These are phyloP conservation scores for Podarcis siculus DNA, from an alignment of 2,797 vertebrate genomes.

Conservation along the genomic window DNA sequence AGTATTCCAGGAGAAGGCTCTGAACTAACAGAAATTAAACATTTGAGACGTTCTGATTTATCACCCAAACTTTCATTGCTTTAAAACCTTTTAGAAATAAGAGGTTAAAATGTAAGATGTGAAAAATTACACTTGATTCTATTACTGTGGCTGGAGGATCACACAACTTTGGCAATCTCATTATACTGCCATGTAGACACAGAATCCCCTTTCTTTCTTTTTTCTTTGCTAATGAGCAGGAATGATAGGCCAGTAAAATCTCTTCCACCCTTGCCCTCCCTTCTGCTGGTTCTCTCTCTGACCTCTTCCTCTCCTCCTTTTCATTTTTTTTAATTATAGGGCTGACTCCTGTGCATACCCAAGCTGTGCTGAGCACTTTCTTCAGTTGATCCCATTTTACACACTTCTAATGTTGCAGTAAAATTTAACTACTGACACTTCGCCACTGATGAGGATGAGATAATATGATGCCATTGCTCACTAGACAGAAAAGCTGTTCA, in stretches of 20 bases:
- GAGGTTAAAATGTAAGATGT: slow-evolving; percentile 20
- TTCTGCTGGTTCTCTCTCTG: slow-evolving; percentile 5
- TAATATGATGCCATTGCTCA: neutral
- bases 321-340: neutral
- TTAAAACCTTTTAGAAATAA: neutral
- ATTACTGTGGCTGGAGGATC: neutral
- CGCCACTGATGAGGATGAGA: neutral
- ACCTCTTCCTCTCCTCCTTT: slow-evolving; percentile 7
- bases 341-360: neutral
- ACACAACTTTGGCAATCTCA: neutral
- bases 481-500: slow-evolving; percentile 5
- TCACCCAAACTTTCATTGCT: slow-evolving; percentile 34
- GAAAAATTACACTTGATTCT: slow-evolving; percentile 14
- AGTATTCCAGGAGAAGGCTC: slow-evolving; percentile 15
- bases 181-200: neutral
- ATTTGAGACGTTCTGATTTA: slow-evolving; percentile 10
- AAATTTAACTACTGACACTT: neutral
- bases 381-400: neutral
- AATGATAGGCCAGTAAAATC: neutral
- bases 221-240: neutral
- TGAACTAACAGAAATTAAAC: slow-evolving; percentile 43
- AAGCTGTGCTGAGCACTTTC: neutral
- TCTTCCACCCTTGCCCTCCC: neutral
- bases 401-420: neutral
- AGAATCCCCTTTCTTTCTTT: neutral